phyloP scores from a whole-genome alignment of 2,797 vertebrate species.

The Alcedo quadribrachys region DNA sequence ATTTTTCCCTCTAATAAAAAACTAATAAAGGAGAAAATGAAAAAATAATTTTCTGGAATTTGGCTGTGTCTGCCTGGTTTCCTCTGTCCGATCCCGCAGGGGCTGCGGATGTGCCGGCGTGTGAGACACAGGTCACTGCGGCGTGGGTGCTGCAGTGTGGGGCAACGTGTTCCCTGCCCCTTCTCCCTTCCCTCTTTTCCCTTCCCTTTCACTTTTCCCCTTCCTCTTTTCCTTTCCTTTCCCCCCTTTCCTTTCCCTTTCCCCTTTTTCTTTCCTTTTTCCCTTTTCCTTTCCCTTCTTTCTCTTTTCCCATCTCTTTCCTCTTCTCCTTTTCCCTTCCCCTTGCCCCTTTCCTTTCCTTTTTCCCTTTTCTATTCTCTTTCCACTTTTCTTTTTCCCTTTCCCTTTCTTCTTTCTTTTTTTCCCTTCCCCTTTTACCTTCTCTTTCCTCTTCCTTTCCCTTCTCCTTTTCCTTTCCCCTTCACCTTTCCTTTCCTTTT shows the following conservation, averaged over 20 bases:
- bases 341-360: neutral
- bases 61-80: conserved; percentile 20
- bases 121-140: neutral
- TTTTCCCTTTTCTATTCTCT: neutral
- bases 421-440: too few species aligned
- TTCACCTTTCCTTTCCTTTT: too few species aligned
- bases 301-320: too few species aligned
- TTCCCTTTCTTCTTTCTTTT: too few species aligned
- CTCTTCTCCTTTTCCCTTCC: neutral
- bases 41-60: conserved; percentile 67
- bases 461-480: neutral
- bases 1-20: conserved; percentile 64
- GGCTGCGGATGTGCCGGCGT: neutral
- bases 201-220: too few species aligned
- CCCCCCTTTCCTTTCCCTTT: too few species aligned
- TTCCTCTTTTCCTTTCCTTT: neutral
- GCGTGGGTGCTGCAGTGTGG: neutral
- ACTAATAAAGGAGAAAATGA: conserved; percentile 71
- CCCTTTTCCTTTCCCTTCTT: neutral
- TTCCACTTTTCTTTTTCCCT: too few species aligned
- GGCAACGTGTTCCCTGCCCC: rapidly evolving
- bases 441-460: too few species aligned
- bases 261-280: neutral
- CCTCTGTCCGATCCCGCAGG: neutral
- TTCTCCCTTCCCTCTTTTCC: neutral